phyloP scores from a whole-genome alignment of 2,797 vertebrate species.

The Semotilus atromaculatus region DNA sequence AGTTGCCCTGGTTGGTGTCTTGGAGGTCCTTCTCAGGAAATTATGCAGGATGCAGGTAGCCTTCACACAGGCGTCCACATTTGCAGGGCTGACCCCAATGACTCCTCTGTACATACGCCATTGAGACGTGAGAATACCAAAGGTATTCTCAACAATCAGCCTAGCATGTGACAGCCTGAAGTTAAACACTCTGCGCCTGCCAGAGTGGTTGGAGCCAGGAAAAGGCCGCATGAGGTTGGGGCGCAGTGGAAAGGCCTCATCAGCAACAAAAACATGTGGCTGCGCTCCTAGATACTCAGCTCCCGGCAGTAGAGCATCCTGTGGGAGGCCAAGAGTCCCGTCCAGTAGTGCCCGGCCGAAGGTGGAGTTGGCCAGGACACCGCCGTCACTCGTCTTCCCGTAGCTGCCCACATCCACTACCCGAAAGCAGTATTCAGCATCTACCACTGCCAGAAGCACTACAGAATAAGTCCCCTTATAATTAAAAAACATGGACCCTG shows the following conservation, averaged over 20 bases:
- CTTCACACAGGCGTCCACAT: no score
- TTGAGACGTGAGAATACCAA: not conserved
- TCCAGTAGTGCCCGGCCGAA: slow-evolving; percentile 21
- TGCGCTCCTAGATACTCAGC: no score
- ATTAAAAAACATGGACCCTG: no score
- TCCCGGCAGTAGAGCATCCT: slow-evolving; percentile 3
- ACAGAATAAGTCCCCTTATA: no score
- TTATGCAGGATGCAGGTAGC: no score
- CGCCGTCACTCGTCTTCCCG: not conserved
- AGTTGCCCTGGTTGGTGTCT: no score
- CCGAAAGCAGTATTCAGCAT: no score
- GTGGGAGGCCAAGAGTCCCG: slow-evolving; percentile 32
- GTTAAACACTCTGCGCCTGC: not conserved
- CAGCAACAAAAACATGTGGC: not conserved
- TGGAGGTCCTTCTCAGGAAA: no score
- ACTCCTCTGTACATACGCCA: slow-evolving; percentile 42
- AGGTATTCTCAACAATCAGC: slow-evolving; percentile 1
- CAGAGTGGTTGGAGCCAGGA: no score
- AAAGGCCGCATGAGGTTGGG: no score
- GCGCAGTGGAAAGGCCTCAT: not conserved
- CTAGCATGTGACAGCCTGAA: slow-evolving; percentile 18
- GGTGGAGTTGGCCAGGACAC: not conserved
- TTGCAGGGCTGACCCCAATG: no score
- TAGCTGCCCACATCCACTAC: slow-evolving; percentile 51
- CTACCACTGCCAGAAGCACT: no score